phyloP scores from a whole-genome alignment of 2,888 invertebrate species.

The Aspidapion aeneum region DNA sequence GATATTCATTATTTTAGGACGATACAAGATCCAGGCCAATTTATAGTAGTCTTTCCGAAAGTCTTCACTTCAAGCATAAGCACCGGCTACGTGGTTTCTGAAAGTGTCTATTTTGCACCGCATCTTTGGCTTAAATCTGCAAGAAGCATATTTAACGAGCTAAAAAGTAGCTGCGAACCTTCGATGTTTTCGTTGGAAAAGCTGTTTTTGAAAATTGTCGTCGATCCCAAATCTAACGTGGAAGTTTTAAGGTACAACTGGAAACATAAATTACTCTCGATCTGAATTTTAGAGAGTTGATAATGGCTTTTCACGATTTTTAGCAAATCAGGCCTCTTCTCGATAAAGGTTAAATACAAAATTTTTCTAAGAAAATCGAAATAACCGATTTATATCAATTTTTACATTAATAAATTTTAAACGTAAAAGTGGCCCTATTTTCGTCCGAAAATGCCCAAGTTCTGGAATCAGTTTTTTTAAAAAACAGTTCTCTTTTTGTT shows the following conservation, averaged over 20 bases:
- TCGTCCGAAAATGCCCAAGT: too few relatives aligned
- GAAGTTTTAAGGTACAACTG: constrained; percentile 53
- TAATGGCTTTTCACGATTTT: too few relatives aligned
- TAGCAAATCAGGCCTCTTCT: too few relatives aligned
- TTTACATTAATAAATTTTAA: too few relatives aligned
- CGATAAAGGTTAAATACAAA: too few relatives aligned
- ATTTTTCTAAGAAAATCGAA: too few relatives aligned
- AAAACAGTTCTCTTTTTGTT: too few relatives aligned
- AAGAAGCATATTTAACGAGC: constrained; percentile 69
- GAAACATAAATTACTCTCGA: too few relatives aligned
- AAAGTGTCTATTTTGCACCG: constrained; percentile 89
- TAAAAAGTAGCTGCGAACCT: constrained; percentile 82
- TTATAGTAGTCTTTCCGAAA: constrained; percentile 84
- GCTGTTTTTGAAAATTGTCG: constrained; percentile 70
- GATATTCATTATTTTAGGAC: constrained; percentile 55
- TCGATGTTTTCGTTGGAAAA: constrained; percentile 87
- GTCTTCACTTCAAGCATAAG: constrained; percentile 86
- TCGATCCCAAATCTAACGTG: constrained; percentile 60
- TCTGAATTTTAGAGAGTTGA: too few relatives aligned
- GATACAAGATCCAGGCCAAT: constrained; percentile 84
- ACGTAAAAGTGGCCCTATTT: too few relatives aligned
- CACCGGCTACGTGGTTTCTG: constrained; percentile 85
- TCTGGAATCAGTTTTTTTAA: too few relatives aligned
- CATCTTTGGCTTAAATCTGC: constrained; percentile 74
- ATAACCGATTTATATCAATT: too few relatives aligned